Percentiles rank a stretch among this genome's conserved stretches.
Conservation (phyloP, 2,797 vertebrate species). For the Liasis olivaceus region DNA sequence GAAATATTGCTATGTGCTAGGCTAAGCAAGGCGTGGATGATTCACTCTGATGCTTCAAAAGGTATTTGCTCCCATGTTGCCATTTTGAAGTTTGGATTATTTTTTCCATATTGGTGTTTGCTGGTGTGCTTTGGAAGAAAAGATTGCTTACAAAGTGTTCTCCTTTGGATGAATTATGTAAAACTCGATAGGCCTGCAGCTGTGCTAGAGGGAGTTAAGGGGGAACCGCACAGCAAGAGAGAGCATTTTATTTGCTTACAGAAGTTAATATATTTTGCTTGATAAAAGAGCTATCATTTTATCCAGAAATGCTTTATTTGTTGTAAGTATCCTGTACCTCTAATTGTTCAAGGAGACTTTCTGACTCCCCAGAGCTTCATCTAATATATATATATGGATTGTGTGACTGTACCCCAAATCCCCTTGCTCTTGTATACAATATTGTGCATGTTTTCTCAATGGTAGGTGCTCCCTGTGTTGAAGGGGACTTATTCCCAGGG, state of each 20-base stretch:
- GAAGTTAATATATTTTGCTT: slow-evolving; percentile 5
- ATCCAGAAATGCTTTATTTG: neutral
- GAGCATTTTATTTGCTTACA: neutral
- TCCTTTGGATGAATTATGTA: neutral
- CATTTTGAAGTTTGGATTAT: neutral
- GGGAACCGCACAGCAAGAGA: neutral
- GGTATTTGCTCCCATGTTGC: slow-evolving; percentile 4
- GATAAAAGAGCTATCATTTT: neutral
- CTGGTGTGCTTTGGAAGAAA: neutral
- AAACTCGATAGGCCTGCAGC: neutral
- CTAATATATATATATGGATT: neutral
- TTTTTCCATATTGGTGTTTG: neutral
- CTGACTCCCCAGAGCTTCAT: neutral
- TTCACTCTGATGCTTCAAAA: neutral
- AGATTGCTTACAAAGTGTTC: neutral
- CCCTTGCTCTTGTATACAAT: neutral
- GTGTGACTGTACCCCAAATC: neutral
- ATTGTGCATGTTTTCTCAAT: neutral
- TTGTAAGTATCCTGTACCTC: neutral
- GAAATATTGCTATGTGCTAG: neutral
- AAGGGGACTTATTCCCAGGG: neutral
- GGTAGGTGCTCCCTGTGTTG: neutral
- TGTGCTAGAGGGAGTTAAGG: neutral
- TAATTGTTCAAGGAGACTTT: neutral
- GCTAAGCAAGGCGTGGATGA: slow-evolving; percentile 10